Evolutionary conservation across 2,113 vertebrate species (phyloP), one percentile per base, ranked within the genome.

Genomic region (Burhinus oedicnemus): DNA sequence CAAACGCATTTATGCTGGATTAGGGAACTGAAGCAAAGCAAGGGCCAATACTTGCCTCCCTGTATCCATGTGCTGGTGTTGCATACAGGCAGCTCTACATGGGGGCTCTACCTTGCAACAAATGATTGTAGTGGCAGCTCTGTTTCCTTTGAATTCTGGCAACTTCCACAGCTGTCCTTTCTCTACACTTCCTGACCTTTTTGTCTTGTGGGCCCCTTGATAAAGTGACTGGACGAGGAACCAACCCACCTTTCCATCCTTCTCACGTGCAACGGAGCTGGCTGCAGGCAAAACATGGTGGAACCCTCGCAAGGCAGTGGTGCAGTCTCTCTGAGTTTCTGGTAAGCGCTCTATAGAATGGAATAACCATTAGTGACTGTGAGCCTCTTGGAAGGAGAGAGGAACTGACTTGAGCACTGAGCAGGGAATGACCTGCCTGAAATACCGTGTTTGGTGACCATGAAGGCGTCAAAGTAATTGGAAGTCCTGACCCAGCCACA

Each of bases 1-100:
- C 40, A 95, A 92, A 94, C 87, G 72, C 47, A n/a, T 96, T 97
- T 95, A 91, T 93, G 89, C 82, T 95, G 94, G 84, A 87, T 96
- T 95, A 95, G 55, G 72, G 89, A 96, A 77, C 70, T 96, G 87
- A 84, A 94, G 85, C 60, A 88, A 95, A 90, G 58, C 81, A 55
- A 95, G 55, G 77, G 70, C 77, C 76, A 69, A 91, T 47, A 15
- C 85, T 91, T 57, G 45, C 51, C 51, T 92, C 54, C 45, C 55
- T 25, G 17, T 66, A 36, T 65, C n/a, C 38, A 2, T 42, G 78
- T 74, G n/a, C 54, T 91, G n/a, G 38, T 23, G n/a, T 21, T 72
- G 60, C 26, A 30, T 19, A 55, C 64, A 58, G 38, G 18, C 12
- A 21, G 21, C 47, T 81, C 34, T 52, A 20, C n/a, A 3, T 12